phyloP scores from a whole-genome alignment of 2,888 invertebrate genomes.

The Ernsta delagoae region DNA sequence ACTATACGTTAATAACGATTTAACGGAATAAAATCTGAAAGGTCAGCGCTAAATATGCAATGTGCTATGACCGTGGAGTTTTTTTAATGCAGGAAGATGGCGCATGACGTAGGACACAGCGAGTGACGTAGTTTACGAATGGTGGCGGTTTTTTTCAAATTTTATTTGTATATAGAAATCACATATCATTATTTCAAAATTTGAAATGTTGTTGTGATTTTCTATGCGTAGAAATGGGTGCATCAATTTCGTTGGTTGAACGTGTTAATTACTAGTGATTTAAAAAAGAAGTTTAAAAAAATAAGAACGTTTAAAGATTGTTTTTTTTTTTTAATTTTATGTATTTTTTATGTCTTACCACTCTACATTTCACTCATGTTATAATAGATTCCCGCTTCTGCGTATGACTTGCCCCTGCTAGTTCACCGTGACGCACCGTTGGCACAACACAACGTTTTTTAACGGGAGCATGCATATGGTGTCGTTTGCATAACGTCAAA shows the following conservation, averaged over 20 bases:
- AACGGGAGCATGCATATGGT: slow-evolving; percentile 41
- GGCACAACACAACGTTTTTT: slow-evolving; percentile 45
- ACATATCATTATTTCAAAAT: too few relatives aligned
- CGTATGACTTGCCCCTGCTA: slow-evolving; percentile 23
- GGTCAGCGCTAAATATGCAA: slow-evolving; percentile 37
- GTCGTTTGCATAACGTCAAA: slow-evolving; percentile 34
- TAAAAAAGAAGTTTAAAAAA: too few relatives aligned
- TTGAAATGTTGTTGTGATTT: too few relatives aligned
- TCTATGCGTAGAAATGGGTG: too few relatives aligned
- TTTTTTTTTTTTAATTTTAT: too few relatives aligned
- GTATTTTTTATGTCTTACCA: too few relatives aligned
- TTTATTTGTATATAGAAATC: too few relatives aligned
- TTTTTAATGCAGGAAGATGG: slow-evolving; percentile 8
- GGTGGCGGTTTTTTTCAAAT: not conserved
- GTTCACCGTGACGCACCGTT: slow-evolving; percentile 51
- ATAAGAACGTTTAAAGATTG: too few relatives aligned
- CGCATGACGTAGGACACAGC: slow-evolving; percentile 16
- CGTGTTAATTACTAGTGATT: too few relatives aligned
- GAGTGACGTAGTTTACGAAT: slow-evolving; percentile 2
- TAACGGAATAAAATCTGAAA: slow-evolving; percentile 31
- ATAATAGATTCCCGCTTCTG: not conserved
- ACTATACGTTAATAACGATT: slow-evolving; percentile 25
- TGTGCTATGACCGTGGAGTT: slow-evolving; percentile 28
- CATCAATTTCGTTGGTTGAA: too few relatives aligned
- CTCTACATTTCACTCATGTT: too few relatives aligned